A percentile compares a stretch with the other conserved stretches of the same genome.
Evolutionary conservation across 1,140 invertebrate genomes (phyloP).

Genomic region (Drosophila grimshawi): DNA sequence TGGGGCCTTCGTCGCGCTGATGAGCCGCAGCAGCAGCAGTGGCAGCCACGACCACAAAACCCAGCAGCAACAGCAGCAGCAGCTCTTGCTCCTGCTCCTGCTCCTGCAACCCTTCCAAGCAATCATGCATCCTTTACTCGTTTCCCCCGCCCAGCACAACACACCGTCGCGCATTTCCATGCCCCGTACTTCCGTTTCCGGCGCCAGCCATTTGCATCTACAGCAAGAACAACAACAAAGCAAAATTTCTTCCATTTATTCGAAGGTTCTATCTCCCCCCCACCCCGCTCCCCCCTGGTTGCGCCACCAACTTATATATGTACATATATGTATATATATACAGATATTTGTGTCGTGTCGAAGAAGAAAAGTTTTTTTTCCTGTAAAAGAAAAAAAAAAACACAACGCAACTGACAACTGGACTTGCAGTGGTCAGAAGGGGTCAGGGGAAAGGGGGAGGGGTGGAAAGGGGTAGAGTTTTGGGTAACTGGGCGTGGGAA

Average conservation of each 20-base stretch:
- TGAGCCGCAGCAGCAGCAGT: conserved; percentile 47
- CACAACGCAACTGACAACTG: conserved; percentile 49
- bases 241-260: conserved; percentile 73
- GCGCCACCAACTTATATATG: not conserved
- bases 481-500: conserved; percentile 17
- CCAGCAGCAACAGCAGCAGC: conserved; percentile 36
- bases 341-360: conserved; percentile 59
- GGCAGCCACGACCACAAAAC: conserved; percentile 60
- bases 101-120: conserved; percentile 45
- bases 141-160: conserved; percentile 3
- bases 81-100: not conserved
- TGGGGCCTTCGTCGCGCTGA: conserved; percentile 37
- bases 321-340: conserved; percentile 10
- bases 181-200: conserved; percentile 76
- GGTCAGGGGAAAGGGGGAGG: not conserved
- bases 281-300: not conserved
- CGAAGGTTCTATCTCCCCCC: conserved; percentile 50
- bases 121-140: conserved; percentile 78
- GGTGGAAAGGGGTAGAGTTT: not conserved
- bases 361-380: conserved; percentile 71
- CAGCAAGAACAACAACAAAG: conserved; percentile 31
- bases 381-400: conserved; percentile 60
- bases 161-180: not conserved
- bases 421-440: conserved; percentile 38
- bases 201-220: conserved; percentile 79